phyloP scores from a whole-genome alignment of 1,140 invertebrate species.

The Rhopalosiphum padi region DNA sequence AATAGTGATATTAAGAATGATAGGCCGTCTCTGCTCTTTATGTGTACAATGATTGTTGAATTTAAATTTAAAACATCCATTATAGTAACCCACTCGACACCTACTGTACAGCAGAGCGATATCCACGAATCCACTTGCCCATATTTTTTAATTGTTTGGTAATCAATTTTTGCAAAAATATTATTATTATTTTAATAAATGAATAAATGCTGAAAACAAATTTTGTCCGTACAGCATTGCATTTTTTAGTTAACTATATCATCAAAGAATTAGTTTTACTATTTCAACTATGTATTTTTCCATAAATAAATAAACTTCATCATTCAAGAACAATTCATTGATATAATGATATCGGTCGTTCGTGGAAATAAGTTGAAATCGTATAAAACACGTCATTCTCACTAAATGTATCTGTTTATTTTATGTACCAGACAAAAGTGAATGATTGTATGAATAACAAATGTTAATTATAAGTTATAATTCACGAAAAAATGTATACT shows the following conservation, averaged over 20 bases:
- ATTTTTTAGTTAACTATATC: neutral
- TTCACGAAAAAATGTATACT: neutral
- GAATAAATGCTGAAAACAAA: neutral
- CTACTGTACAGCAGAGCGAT: too few species aligned
- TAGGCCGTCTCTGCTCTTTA: too few species aligned
- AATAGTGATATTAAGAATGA: too few species aligned
- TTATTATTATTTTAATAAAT: neutral
- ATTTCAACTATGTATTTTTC: neutral
- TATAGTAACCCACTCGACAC: too few species aligned
- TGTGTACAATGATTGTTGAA: too few species aligned
- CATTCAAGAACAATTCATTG: neutral
- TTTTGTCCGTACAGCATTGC: neutral
- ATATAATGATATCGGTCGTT: neutral
- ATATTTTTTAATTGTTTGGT: neutral
- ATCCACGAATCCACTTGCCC: too few species aligned
- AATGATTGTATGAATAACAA: neutral
- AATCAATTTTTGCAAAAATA: neutral
- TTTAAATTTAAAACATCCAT: too few species aligned
- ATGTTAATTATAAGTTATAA: neutral
- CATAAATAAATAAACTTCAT: neutral
- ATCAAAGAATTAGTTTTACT: neutral
- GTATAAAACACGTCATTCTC: neutral
- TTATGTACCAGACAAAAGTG: neutral
- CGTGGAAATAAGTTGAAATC: neutral
- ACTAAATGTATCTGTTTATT: neutral